Percentiles rank a stretch among this genome's conserved stretches.
Evolutionary conservation across 2,797 vertebrate genomes (phyloP).

Genomic region (Halcyon leucocephala): DNA sequence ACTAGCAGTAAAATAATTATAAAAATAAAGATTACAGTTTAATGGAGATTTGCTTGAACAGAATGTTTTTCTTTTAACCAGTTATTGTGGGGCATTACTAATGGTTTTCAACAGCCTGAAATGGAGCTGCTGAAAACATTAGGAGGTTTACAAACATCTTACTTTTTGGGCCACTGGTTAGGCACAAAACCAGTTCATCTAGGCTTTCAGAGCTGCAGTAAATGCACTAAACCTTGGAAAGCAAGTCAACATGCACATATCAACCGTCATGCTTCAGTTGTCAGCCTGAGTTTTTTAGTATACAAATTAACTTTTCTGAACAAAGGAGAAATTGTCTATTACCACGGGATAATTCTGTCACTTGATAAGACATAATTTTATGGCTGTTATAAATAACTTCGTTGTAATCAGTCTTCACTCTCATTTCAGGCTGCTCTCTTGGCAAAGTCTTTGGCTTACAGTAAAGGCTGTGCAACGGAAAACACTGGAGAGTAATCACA

Average conservation of each 20-base stretch:
- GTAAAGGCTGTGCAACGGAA: background rate
- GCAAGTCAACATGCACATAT: background rate
- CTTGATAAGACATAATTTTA: constrained; percentile 1
- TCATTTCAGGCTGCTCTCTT: background rate
- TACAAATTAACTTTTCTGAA: constrained; percentile 1
- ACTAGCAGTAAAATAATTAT: background rate
- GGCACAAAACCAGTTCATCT: background rate
- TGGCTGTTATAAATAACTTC: constrained; percentile 3
- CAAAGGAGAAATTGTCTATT: constrained; percentile 1
- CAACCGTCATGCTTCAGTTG: background rate
- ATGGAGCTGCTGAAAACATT: constrained; percentile 22
- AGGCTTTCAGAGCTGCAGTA: background rate
- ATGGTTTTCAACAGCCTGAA: constrained; percentile 37
- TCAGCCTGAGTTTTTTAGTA: background rate
- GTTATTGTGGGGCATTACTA: constrained; percentile 32
- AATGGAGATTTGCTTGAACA: constrained; percentile 40
- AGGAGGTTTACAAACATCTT: background rate
- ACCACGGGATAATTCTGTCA: background rate
- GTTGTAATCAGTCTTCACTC: background rate
- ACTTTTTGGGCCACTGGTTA: background rate
- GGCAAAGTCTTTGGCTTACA: background rate
- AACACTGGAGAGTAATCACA: background rate
- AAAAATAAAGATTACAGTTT: constrained; percentile 37
- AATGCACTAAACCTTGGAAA: background rate
- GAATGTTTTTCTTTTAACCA: constrained; percentile 36